Evolutionary conservation across 2,888 invertebrate genomes (phyloP), one percentile per base, ranked within the genome.

Genomic region (Euzetes globulus): DNA sequence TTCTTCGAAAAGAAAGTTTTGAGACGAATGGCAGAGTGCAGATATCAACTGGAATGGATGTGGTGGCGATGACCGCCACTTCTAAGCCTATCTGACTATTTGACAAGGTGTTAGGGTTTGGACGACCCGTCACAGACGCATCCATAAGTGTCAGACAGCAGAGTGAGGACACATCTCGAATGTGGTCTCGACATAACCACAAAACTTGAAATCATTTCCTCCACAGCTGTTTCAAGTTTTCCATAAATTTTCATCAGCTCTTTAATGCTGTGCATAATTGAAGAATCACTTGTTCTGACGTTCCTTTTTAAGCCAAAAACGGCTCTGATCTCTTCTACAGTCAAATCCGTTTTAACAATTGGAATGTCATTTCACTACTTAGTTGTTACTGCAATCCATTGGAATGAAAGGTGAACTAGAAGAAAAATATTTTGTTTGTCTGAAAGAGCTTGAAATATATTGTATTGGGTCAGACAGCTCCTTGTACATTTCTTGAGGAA

Each of bases 51-150:
- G 73, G 70, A 52, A 73, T 68, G 52, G n/a, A 27, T 17, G 55
- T 55, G 47, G 17, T 27, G 50, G 73, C 73, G 25, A 73, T 68
- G 9, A 73, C 52, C n/a, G 65, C 33, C 41, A 37, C 65, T 37
- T 65, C 65, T 17, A 63, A 13, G 2, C 47, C 47, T 58, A 22
- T 22, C 58, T n/a, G 27, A 25, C 11, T 27, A 29, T 11, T 63
- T 63, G 29, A 29, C 3, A 15, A 63, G 9, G 63, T 29, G 3
- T 63, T 11, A 22, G 3, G 15, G 17, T 29, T 29, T 58, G 5
- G 27, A 27, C 9, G 17, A 29, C 63, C 6, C 13, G 9, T 7
- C 19, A 63, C 29, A 55, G 55, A 4, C 25, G 63, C 29, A 27
- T 65, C 65, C 65, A 65, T 65, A 29, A 13, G 15, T 7, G 3